phyloP scores from a whole-genome alignment of 2,888 invertebrate species.

The Paralinhomoeus sp. region DNA sequence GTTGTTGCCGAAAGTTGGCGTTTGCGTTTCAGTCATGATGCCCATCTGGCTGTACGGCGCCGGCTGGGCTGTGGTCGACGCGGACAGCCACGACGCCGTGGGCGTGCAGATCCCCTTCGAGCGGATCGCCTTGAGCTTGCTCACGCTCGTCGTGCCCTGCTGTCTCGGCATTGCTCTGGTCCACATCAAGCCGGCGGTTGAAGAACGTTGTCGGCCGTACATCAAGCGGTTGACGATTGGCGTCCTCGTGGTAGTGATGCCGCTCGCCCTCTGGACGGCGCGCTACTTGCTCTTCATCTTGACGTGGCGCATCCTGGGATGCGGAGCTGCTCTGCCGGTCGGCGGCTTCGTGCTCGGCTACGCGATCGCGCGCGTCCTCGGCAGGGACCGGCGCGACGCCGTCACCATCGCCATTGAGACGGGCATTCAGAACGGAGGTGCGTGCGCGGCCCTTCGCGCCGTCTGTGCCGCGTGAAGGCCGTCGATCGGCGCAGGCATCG shows the following conservation, averaged over 20 bases:
- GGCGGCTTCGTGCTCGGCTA: conserved; percentile 7
- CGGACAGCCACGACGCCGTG: conserved; percentile 27
- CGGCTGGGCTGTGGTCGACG: too few species aligned
- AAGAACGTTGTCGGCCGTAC: neutral
- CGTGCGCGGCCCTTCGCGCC: neutral
- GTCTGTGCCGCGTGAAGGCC: neutral
- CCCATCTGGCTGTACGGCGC: conserved; percentile 72
- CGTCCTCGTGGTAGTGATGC: conserved; percentile 4
- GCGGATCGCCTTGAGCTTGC: neutral
- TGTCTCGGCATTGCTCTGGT: neutral
- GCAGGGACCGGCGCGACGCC: conserved; percentile 6
- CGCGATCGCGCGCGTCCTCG: conserved; percentile 4
- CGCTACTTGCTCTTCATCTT: conserved; percentile 9
- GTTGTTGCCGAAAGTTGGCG: conserved; percentile 6
- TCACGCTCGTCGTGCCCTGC: neutral
- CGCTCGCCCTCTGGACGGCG: conserved; percentile 8
- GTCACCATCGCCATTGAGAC: conserved; percentile 13
- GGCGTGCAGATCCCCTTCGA: conserved; percentile 38
- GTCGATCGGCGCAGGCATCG: conserved; percentile 7
- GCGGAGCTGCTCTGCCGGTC: conserved; percentile 9
- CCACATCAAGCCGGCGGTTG: neutral
- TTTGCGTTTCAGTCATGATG: conserved; percentile 43
- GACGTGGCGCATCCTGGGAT: conserved; percentile 6
- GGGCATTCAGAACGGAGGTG: conserved; percentile 11
- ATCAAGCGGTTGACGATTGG: neutral